A percentile compares a stretch with the other conserved stretches of the same genome.
These are phyloP conservation scores for Hydropsyche betteni DNA, from an alignment of 2,888 invertebrate species.

Conservation along the genomic window DNA sequence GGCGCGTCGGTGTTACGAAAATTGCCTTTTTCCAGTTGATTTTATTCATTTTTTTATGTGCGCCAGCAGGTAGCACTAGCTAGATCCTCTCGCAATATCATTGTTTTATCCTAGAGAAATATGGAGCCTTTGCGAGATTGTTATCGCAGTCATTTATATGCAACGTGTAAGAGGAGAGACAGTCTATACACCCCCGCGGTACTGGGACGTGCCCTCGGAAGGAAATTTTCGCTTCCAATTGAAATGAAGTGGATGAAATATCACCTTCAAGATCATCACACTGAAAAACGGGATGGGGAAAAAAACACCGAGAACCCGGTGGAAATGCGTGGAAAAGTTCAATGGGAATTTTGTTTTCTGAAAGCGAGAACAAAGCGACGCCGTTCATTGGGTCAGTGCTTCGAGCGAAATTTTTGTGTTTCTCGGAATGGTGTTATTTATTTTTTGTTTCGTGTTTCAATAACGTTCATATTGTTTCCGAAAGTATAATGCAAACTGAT, in stretches of 20 bases:
- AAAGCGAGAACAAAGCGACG: too few relatives aligned
- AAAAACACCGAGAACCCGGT: too few relatives aligned
- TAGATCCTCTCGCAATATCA: constrained; percentile 32
- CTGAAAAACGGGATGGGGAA: too few relatives aligned
- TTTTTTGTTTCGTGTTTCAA: too few relatives aligned
- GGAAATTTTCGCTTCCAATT: constrained; percentile 44
- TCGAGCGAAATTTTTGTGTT: too few relatives aligned
- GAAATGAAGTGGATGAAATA: constrained; percentile 40
- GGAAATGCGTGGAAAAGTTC: too few relatives aligned
- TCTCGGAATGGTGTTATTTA: too few relatives aligned
- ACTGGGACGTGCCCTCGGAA: constrained; percentile 36
- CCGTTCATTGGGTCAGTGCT: too few relatives aligned
- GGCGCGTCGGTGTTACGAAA: not conserved
- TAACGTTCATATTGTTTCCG: too few relatives aligned
- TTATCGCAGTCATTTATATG: constrained; percentile 40
- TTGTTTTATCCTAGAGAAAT: constrained; percentile 38
- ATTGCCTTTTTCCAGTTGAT: not conserved
- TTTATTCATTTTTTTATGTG: constrained; percentile 15
- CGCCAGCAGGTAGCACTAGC: not conserved
- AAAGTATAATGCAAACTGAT: too few relatives aligned
- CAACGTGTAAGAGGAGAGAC: constrained; percentile 18
- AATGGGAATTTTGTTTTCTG: too few relatives aligned
- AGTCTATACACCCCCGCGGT: not conserved
- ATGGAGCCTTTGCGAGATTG: constrained; percentile 35
- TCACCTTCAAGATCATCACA: too few relatives aligned